Base-by-base conservation (phyloP, 2,797 vertebrate genomes). In the Clarias fuscus region DNA sequence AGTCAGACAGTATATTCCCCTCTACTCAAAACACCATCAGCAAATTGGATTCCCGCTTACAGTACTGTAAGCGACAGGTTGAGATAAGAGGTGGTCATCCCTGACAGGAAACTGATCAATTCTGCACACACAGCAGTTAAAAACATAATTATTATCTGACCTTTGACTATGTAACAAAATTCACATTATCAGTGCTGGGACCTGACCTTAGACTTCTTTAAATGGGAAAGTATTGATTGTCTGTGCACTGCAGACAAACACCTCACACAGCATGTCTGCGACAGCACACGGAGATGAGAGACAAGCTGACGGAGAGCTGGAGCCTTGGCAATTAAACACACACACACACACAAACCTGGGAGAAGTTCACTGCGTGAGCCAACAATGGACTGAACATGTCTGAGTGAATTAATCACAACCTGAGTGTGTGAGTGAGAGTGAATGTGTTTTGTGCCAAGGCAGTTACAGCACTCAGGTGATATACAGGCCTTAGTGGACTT, bases 101-200 rank as follows among this genome's bases (percentile, higher is more conserved):
- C 65, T 58, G 86, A 79, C 84, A 86, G 61, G 83, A 90, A 89
- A 88, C 88, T 90, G 90, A 91, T 91, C 92, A 91, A 92, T 92
- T 91, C 91, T 81, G 87, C 87, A 82, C 75, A 68, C 90, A 81
- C 88, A 90, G 88, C 70, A 70, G 88, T 88, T 88, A 90, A 89
- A 91, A 90, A 90, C 90, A 85, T 87, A 86, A 89, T 90, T 90
- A 91, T 91, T 90, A 91, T 84, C 89, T 92, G 91, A 91, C 92
- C 92, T 92, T 92, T 92, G 91, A 90, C 91, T 91, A 90, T 91
- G 88, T 91, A 92, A 92, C 90, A 92, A 92, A 92, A 92, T 91
- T 90, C 89, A 89, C 91, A 91, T 92, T 92, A 92, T 92, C 90
- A 90, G 91, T 90, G 85, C 90, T 90, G 89, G 82, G 86, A 83